Conservation (phyloP, 1,140 invertebrate genomes). For the Panagrolaimus sp. region DNA sequence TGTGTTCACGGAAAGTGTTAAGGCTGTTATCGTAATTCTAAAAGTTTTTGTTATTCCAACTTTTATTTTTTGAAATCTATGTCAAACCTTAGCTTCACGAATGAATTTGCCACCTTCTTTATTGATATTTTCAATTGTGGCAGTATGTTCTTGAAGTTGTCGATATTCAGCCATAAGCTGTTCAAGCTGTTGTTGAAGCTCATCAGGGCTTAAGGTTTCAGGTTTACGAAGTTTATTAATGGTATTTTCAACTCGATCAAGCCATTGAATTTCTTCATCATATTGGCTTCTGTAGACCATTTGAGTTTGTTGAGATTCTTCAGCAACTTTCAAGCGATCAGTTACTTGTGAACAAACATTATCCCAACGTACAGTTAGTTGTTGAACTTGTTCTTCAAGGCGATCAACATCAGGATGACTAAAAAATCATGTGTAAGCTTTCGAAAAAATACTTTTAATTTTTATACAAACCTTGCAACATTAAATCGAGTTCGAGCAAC, state of each 20-base stretch:
- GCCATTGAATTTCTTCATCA: conserved; percentile 57
- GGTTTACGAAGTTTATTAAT: conserved; percentile 60
- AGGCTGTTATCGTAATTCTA: conserved; percentile 78
- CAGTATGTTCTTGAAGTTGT: conserved; percentile 77
- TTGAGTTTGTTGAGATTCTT: conserved; percentile 54
- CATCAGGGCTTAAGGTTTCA: conserved; percentile 54
- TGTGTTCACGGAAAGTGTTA: conserved; percentile 77
- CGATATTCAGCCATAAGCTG: conserved; percentile 70
- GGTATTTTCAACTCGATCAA: conserved; percentile 67
- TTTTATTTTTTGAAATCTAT: too few species aligned
- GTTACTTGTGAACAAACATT: conserved; percentile 80
- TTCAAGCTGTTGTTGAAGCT: conserved; percentile 55
- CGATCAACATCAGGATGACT: conserved; percentile 78
- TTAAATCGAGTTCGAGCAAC: conserved; percentile 75
- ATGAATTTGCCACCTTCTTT: conserved; percentile 87
- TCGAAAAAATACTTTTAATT: too few species aligned
- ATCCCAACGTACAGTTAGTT: conserved; percentile 79
- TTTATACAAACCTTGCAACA: conserved; percentile 63
- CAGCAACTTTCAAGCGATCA: conserved; percentile 65
- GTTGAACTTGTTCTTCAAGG: conserved; percentile 83
- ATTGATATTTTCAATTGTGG: conserved; percentile 89
- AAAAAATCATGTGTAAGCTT: conserved; percentile 25
- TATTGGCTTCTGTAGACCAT: conserved; percentile 56
- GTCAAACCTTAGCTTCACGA: conserved; percentile 74
- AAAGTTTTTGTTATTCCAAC: too few species aligned